Percentiles rank a stretch among this genome's conserved stretches.
Conservation (phyloP, 1,140 invertebrate species). For the Homalodisca vitripennis region DNA sequence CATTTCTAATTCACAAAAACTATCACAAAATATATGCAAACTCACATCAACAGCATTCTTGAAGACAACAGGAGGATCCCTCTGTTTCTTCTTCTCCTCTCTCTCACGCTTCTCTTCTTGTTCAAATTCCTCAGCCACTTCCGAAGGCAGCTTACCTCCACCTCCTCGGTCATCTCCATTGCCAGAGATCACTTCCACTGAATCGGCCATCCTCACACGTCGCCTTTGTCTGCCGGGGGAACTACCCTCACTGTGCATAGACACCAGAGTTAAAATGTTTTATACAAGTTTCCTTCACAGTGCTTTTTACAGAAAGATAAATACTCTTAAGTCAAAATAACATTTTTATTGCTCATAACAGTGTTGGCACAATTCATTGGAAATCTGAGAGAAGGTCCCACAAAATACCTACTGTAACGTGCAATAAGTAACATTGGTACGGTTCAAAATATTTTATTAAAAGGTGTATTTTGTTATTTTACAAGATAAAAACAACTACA, state of each 20-base stretch:
- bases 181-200: slow-evolving; percentile 36
- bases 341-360: too few relatives aligned
- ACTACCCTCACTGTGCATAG: not conserved
- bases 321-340: too few relatives aligned
- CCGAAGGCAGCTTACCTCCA: slow-evolving; percentile 45
- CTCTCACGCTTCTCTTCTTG: slow-evolving; percentile 62
- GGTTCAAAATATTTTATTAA: too few relatives aligned
- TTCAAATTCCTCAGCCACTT: slow-evolving; percentile 55
- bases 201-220: slow-evolving; percentile 31
- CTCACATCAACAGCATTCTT: slow-evolving; percentile 70
- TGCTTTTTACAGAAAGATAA: too few relatives aligned
- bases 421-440: too few relatives aligned
- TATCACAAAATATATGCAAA: slow-evolving; percentile 32
- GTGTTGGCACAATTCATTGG: too few relatives aligned
- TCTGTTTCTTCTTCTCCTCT: slow-evolving; percentile 68
- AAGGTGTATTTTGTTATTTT: too few relatives aligned
- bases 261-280: too few relatives aligned
- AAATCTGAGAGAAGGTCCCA: too few relatives aligned
- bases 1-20: not conserved
- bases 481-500: too few relatives aligned
- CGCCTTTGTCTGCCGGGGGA: not conserved
- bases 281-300: too few relatives aligned
- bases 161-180: slow-evolving; percentile 34
- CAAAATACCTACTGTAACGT: too few relatives aligned
- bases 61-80: slow-evolving; percentile 84